These are phyloP conservation scores for Octomys mimax DNA, from an alignment of 2,797 vertebrate species.

Conservation along the genomic window DNA sequence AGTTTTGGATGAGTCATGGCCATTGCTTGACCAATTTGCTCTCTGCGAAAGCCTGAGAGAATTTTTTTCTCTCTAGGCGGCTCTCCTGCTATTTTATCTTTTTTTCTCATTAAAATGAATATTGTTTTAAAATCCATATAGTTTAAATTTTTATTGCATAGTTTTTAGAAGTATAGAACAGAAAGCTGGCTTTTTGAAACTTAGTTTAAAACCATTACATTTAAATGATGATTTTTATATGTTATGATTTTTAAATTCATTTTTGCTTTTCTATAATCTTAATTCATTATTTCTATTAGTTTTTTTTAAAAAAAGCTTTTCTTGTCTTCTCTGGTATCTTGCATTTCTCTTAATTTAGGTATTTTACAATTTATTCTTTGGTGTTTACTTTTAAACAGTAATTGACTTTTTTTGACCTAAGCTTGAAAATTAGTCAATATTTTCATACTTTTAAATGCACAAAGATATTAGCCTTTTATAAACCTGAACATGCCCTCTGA, in stretches of 20 bases:
- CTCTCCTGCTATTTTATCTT: too few relatives aligned
- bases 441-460: not conserved
- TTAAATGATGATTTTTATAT: not conserved
- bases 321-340: not conserved
- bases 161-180: not conserved
- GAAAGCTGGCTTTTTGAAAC: constrained; percentile 2
- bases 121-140: not conserved
- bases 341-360: not conserved
- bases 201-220: not conserved
- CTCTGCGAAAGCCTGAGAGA: too few relatives aligned
- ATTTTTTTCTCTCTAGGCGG: too few relatives aligned
- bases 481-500: not conserved
- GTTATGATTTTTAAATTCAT: not conserved
- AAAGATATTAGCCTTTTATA: not conserved
- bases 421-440: constrained; percentile 23
- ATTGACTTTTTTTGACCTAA: not conserved
- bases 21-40: too few relatives aligned
- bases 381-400: constrained; percentile 26
- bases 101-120: too few relatives aligned
- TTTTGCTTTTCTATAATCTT: not conserved
- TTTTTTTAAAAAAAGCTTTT: not conserved
- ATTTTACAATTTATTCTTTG: not conserved
- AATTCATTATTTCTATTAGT: not conserved
- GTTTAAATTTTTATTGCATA: not conserved
- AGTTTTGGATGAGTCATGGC: not conserved